Base-by-base conservation (phyloP, 2,888 invertebrate genomes). In the Nomada hirtipes region DNA sequence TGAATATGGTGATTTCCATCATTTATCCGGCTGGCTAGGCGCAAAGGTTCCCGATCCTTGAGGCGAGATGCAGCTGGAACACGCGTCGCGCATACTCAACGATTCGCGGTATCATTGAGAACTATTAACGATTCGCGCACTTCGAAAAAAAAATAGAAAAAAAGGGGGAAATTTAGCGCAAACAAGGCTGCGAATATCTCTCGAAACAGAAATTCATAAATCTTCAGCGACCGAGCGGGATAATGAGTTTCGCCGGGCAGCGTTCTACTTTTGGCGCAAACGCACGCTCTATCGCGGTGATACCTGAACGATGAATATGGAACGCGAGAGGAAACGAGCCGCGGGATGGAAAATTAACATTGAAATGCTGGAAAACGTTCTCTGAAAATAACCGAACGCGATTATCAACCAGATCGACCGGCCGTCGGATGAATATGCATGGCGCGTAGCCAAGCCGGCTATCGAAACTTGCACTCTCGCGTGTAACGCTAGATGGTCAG, bases 1-100 rank as follows among this genome's bases (percentile, higher is more conserved):
- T 92, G 91, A 91, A 92, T 93, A 93, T 93, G 92, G 90, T 92
- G 90, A 93, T 93, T 91, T 85, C 84, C 90, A 89, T 92, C 91
- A 90, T 91, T 91, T 92, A 91, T 91, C 90, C 89, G 88, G 83
- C 86, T 86, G 79, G 87, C 88, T 83, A 85, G 85, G 83, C 82
- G 86, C 88, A 82, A 86, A 83, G 82, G 77, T 73, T 72, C 82
- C 79, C 80, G 85, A 81, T 90, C 91, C 92, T 91, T 91, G 90
- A 85, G 88, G 84, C 86, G 84, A 89, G 86, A 91, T 87, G 79
- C 75, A 61, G 67, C 70, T 81, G 69, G 77, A 65, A 74, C 79
- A 73, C 60, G 69, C 78, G 74, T 79, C 74, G 42, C 69, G 70
- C 77, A 72, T 75, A 79, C 68, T 65, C 52, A 60, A 57, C 79